Evolutionary conservation across 2,797 vertebrate species (phyloP), one percentile per base, ranked within the genome.

Genomic region (Glyptemys insculpta): DNA sequence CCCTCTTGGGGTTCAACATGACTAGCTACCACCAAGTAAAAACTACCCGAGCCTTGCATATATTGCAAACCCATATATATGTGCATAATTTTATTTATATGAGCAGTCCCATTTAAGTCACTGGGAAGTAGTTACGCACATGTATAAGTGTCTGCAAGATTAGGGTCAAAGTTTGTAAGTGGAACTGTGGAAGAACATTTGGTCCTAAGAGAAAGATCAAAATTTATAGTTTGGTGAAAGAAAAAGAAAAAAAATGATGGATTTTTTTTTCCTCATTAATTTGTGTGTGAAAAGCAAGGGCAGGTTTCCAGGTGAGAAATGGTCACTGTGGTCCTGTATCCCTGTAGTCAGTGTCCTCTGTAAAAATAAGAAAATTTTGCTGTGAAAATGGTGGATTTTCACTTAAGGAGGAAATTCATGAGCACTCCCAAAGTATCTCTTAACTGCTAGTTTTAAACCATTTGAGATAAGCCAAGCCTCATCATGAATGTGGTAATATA

Each of bases 291-390:
- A 93, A 92, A 94, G 56, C 44, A 96, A 89, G 27, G 34, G 11
- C n/a, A 88, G 8, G 85, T 92, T 94, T 94, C 49, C 74, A 89
- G 91, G 87, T 44, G 1, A 94, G 41, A 52, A 95, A 88, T 14
- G 78, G 10, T n/a, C 44, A 85, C 15, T 50, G 8, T 5, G 31
- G 59, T 15, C 6, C 59, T 34, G 59, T 34, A 62, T 15, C 31
- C 59, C 27, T 34, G 3, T 62, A 96, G 81, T 44, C 53, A 78
- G 16, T 81, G n/a, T 29, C 18, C 16, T 5, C 78, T 90, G 52
- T 81, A 85, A 95, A 94, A 44, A 0, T 11, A 81, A 53, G n/a
- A 92, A 92, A 65, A 94, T 88, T 93, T 89, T 86, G n/a, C 34
- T 84, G 18, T 65, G 18, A 85, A 93, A 91, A 84, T 0, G 3